phyloP scores from a whole-genome alignment of 2,113 vertebrate species.

The Sprattus sprattus region DNA sequence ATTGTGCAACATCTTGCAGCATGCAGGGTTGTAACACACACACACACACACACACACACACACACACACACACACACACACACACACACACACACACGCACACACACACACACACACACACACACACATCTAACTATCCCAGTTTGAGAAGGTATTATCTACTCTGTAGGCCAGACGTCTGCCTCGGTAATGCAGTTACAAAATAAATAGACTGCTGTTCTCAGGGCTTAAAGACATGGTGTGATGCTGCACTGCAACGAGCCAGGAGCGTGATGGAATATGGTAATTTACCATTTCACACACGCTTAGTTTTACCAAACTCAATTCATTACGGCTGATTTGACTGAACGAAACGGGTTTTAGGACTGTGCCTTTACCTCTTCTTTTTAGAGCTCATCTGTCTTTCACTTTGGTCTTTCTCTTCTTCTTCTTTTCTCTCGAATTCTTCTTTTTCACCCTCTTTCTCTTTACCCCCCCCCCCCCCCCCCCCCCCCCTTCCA shows the following conservation, averaged over 20 bases:
- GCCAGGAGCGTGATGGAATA: not conserved
- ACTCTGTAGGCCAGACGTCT: not conserved
- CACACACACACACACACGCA: too few relatives aligned
- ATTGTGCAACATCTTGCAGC: not conserved
- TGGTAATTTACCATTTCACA: not conserved
- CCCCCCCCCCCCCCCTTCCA: not conserved
- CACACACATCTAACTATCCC: too few relatives aligned
- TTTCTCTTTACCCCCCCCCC: constrained; percentile 11
- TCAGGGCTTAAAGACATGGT: not conserved
- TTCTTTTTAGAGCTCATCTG: not conserved
- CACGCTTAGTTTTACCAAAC: not conserved
- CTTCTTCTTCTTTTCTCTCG: not conserved
- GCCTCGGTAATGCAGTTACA: not conserved
- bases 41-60: too few relatives aligned
- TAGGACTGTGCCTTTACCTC: not conserved
- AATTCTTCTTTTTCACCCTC: constrained; percentile 5
- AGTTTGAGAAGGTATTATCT: too few relatives aligned
- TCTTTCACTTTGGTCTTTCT: not conserved
- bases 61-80: too few relatives aligned
- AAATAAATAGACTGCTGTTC: not conserved
- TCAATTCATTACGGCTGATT: not conserved
- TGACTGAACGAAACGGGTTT: not conserved
- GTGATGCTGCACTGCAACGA: not conserved
- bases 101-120: too few relatives aligned
- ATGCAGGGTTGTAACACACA: too few relatives aligned